A percentile compares a stretch with the other conserved stretches of the same genome.
Evolutionary conservation across 2,113 vertebrate species (phyloP).

Genomic region (Canis aureus): DNA sequence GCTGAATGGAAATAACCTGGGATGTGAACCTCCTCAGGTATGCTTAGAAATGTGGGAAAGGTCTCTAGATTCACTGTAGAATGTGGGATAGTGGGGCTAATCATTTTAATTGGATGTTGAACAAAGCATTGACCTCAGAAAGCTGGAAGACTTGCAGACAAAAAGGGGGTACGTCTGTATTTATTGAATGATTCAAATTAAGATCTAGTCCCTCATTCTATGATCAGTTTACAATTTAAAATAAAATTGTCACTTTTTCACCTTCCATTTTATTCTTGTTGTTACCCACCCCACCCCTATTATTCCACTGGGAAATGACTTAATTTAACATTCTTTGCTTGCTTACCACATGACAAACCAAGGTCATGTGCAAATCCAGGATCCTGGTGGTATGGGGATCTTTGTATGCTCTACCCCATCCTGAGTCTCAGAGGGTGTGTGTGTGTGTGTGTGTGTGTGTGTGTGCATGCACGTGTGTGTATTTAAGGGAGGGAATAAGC

Average conservation of each 20-base stretch:
- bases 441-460: neutral
- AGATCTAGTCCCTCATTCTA: slow-evolving; percentile 18
- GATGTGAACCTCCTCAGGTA: neutral
- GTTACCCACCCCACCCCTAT: neutral
- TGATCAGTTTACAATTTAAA: neutral
- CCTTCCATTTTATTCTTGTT: slow-evolving; percentile 55
- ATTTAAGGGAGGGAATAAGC: neutral
- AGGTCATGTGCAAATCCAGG: slow-evolving; percentile 54
- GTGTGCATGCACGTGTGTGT: neutral
- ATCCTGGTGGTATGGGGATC: slow-evolving; percentile 7
- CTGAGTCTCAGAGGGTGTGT: slow-evolving; percentile 24
- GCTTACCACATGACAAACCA: slow-evolving; percentile 75
- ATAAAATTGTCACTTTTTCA: neutral
- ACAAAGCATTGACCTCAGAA: neutral
- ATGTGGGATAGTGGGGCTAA: neutral
- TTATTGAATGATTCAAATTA: neutral
- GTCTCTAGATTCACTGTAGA: neutral
- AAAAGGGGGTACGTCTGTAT: neutral
- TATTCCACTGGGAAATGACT: slow-evolving; percentile 68
- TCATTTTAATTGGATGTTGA: neutral
- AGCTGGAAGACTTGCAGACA: neutral
- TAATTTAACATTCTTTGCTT: slow-evolving; percentile 73
- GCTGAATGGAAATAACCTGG: neutral
- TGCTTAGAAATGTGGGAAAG: neutral
- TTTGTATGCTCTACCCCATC: neutral